These are phyloP conservation scores for Zaprionus davidi DNA, from an alignment of 1,140 invertebrate genomes.

Conservation along the genomic window DNA sequence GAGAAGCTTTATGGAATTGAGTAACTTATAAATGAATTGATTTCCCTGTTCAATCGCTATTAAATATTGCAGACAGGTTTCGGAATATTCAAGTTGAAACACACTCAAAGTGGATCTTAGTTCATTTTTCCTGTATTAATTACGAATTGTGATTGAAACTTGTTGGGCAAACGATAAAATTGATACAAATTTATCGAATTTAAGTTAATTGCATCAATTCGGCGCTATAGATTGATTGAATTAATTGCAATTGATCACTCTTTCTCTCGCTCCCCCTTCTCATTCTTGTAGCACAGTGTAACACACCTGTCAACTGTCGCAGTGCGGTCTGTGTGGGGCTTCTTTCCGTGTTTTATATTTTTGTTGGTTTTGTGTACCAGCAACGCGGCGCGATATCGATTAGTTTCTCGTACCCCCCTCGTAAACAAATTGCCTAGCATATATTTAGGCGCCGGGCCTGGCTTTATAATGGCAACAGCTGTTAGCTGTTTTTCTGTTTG, in stretches of 20 bases:
- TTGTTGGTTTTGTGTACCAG: slow-evolving; percentile 31
- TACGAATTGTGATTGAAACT: not conserved
- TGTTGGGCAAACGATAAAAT: not conserved
- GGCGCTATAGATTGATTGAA: slow-evolving; percentile 4
- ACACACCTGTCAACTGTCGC: slow-evolving; percentile 4
- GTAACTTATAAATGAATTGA: not conserved
- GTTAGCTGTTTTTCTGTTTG: slow-evolving; percentile 22
- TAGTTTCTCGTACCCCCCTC: slow-evolving; percentile 9
- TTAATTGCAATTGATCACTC: slow-evolving; percentile 16
- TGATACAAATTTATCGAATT: not conserved
- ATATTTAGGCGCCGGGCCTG: slow-evolving; percentile 42
- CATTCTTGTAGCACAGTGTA: not conserved
- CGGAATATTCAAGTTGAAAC: slow-evolving; percentile 7
- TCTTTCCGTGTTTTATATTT: slow-evolving; percentile 41
- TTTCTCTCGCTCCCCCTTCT: too few species aligned
- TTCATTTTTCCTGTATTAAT: not conserved
- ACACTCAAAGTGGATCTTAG: not conserved
- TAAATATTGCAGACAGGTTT: not conserved
- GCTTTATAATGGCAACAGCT: slow-evolving; percentile 42
- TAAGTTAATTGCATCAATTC: slow-evolving; percentile 24
- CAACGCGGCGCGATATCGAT: slow-evolving; percentile 44
- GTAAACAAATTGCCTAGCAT: slow-evolving; percentile 25
- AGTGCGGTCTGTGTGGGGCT: slow-evolving; percentile 23
- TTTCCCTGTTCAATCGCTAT: not conserved
- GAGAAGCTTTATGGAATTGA: not conserved